A percentile compares a stretch with the other conserved stretches of the same genome.
These are phyloP conservation scores for Chamaedrilus cognettii DNA, from an alignment of 2,888 invertebrate species.

Conservation along the genomic window DNA sequence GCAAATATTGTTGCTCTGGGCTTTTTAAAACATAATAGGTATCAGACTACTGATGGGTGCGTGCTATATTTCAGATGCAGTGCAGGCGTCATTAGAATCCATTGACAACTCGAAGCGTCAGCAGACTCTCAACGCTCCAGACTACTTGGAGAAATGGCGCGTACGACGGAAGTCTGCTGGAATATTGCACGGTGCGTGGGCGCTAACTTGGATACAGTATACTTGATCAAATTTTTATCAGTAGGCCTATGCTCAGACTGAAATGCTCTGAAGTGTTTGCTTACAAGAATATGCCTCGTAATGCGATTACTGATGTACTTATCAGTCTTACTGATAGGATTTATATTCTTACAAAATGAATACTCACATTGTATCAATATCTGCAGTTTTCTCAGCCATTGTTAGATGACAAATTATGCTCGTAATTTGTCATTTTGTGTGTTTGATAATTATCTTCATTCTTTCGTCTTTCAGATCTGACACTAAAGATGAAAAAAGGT, in stretches of 20 bases:
- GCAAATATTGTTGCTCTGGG: no score
- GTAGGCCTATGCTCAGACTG: no score
- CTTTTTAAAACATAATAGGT: no score
- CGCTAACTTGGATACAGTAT: background rate
- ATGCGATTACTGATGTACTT: background rate
- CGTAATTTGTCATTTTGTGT: background rate
- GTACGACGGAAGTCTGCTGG: conserved; percentile 47
- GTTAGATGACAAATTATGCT: background rate
- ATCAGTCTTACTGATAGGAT: background rate
- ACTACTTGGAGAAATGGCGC: conserved; percentile 82
- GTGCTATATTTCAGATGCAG: conserved; percentile 6
- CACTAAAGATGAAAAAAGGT: background rate
- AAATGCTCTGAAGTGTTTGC: no score
- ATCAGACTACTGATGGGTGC: background rate
- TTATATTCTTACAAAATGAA: no score
- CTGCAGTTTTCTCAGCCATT: background rate
- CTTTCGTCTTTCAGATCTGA: background rate
- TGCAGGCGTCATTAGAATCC: conserved; percentile 2
- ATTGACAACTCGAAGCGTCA: conserved; percentile 7
- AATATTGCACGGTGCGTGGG: conserved; percentile 39
- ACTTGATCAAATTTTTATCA: background rate
- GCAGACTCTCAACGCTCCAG: conserved; percentile 72
- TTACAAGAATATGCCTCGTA: no score
- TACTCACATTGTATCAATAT: no score
- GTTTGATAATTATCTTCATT: background rate